A percentile compares a stretch with the other conserved stretches of the same genome.
These are phyloP conservation scores for Myotis myotis DNA, from an alignment of 2,797 vertebrate genomes.

Conservation along the genomic window DNA sequence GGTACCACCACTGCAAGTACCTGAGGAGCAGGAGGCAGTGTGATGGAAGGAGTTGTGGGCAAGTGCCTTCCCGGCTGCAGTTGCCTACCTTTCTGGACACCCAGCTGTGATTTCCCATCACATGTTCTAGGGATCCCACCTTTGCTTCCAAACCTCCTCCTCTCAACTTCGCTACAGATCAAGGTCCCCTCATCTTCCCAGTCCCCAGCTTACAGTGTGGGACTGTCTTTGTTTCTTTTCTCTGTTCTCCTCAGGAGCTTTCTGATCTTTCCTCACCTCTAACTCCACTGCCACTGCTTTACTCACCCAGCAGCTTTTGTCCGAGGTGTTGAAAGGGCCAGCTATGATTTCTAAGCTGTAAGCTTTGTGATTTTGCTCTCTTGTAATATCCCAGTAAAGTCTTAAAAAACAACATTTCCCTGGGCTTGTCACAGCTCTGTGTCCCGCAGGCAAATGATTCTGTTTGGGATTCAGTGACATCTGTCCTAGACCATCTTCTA, in stretches of 20 bases:
- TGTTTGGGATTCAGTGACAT: conserved; percentile 14
- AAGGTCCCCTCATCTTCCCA: background rate
- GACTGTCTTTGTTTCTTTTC: conserved; percentile 30
- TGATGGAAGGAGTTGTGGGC: background rate
- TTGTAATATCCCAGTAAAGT: conserved; percentile 28
- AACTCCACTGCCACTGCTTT: background rate
- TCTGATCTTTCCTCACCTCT: conserved; percentile 25
- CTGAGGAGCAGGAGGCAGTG: conserved; percentile 69
- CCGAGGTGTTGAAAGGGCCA: background rate
- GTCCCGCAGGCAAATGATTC: background rate
- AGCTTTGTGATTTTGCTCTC: conserved; percentile 40
- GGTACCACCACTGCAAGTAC: conserved; percentile 96
- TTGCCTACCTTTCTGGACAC: background rate
- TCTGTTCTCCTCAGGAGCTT: background rate
- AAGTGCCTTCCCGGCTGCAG: background rate
- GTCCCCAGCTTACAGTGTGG: background rate
- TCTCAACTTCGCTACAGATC: background rate
- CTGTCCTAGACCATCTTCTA: background rate
- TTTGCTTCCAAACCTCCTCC: background rate
- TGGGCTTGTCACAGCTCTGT: background rate
- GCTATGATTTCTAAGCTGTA: background rate
- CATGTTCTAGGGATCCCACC: background rate
- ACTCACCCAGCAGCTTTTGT: background rate
- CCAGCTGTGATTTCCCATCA: background rate
- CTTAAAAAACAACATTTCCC: conserved; percentile 6